Percentiles rank a stretch among this genome's conserved stretches.
These are phyloP conservation scores for Drosophila bocki DNA, from an alignment of 1,140 invertebrate species.

Conservation along the genomic window DNA sequence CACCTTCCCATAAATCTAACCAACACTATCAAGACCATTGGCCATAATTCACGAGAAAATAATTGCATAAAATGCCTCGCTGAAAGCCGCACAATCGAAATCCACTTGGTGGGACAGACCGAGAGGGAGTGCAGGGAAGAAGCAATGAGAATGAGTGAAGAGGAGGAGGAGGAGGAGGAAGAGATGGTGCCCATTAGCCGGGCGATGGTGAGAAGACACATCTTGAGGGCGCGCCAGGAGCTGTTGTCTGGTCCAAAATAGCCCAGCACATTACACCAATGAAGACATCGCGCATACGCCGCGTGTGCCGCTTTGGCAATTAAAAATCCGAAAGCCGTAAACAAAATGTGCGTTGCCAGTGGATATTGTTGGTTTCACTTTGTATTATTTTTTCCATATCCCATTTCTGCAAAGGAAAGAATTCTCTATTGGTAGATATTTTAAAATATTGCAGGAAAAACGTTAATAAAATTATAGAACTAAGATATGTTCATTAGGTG, in stretches of 20 bases:
- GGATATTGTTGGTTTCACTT: conserved; percentile 17
- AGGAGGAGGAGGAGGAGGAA: background rate
- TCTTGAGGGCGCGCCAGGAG: conserved; percentile 50
- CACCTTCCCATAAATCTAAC: conserved; percentile 44
- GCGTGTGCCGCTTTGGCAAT: conserved; percentile 62
- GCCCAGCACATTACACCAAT: conserved; percentile 50
- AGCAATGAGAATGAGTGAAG: background rate
- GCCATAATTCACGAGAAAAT: conserved; percentile 53
- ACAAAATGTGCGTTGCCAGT: conserved; percentile 57
- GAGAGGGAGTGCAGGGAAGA: background rate
- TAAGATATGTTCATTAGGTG: background rate
- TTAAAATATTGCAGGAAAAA: background rate
- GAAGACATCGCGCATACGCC: conserved; percentile 70
- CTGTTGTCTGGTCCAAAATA: conserved; percentile 33
- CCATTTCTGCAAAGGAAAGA: background rate
- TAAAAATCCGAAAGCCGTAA: conserved; percentile 60
- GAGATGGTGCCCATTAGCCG: conserved; percentile 54
- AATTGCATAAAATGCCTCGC: conserved; percentile 65
- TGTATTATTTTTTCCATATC: conserved; percentile 9
- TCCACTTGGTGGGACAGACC: conserved; percentile 17
- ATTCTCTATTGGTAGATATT: background rate
- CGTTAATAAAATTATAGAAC: background rate
- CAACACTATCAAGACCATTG: conserved; percentile 45
- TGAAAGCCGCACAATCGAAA: conserved; percentile 61
- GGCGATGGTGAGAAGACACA: conserved; percentile 69